Evolutionary conservation across 2,888 invertebrate species (phyloP).

Genomic region (Choreutis nemorana): DNA sequence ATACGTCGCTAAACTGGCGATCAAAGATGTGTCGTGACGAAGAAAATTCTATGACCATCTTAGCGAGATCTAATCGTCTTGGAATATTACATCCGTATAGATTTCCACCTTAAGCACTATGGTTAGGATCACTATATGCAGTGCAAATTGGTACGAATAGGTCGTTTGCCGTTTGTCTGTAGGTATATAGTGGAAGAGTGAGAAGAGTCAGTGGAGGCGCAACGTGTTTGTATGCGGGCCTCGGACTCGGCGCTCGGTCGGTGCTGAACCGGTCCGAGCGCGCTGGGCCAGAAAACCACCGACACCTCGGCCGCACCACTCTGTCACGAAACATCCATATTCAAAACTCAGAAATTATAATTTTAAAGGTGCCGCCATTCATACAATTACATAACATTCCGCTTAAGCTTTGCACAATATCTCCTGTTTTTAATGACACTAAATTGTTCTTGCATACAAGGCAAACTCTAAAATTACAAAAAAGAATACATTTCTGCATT

Average conservation of each 20-base stretch:
- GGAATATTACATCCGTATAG: too few relatives aligned
- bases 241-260: slow-evolving; percentile 28
- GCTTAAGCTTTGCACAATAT: slow-evolving; percentile 22
- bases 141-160: slow-evolving; percentile 55
- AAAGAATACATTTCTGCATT: not conserved
- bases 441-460: slow-evolving; percentile 16
- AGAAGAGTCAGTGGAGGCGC: too few relatives aligned
- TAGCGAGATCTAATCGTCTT: too few relatives aligned
- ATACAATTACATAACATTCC: slow-evolving; percentile 37
- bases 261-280: slow-evolving; percentile 54
- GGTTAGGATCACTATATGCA: too few relatives aligned
- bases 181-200: slow-evolving; percentile 52
- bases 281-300: slow-evolving; percentile 63
- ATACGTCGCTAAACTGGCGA: too few relatives aligned
- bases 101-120: too few relatives aligned
- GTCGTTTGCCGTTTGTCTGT: slow-evolving; percentile 44
- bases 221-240: slow-evolving; percentile 48
- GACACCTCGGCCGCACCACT: slow-evolving; percentile 51
- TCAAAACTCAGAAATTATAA: slow-evolving; percentile 40
- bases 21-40: too few relatives aligned
- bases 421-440: slow-evolving; percentile 24
- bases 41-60: too few relatives aligned
- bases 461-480: not conserved
- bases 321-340: slow-evolving; percentile 63
- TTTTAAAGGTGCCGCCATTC: slow-evolving; percentile 40